Evolutionary conservation across 2,113 vertebrate genomes (phyloP).

Genomic region (Talpa occidentalis): DNA sequence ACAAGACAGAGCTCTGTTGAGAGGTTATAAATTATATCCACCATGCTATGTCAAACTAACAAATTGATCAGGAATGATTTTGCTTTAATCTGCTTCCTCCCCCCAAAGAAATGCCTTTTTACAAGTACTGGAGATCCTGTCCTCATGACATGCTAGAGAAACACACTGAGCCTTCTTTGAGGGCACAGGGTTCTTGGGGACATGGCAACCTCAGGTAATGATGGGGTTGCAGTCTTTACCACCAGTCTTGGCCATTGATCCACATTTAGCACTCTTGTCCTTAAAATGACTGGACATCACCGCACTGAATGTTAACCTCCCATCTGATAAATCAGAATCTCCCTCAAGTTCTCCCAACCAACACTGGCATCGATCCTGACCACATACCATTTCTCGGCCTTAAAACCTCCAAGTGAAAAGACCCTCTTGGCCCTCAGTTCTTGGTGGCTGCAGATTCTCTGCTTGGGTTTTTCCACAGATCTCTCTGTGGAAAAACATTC

Average conservation of each 20-base stretch:
- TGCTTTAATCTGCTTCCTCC: not conserved
- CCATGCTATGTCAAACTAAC: not conserved
- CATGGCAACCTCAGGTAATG: not conserved
- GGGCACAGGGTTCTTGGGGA: not conserved
- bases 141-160: not conserved
- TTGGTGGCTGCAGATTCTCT: not conserved
- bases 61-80: not conserved
- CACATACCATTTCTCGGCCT: not conserved
- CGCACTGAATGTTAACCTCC: not conserved
- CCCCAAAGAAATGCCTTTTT: not conserved
- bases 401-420: not conserved
- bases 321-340: not conserved
- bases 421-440: not conserved
- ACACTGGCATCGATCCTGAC: not conserved
- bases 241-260: not conserved
- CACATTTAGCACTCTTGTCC: conserved; percentile 19
- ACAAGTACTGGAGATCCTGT: not conserved
- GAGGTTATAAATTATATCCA: not conserved
- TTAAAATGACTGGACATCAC: not conserved
- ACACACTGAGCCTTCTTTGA: not conserved
- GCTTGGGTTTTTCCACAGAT: not conserved
- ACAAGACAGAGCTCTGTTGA: not conserved
- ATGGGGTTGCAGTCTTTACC: not conserved
- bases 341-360: not conserved
- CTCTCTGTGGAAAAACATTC: not conserved